Base-by-base conservation (phyloP, 2,113 vertebrate genomes). In the Sarotherodon lohbergeri region DNA sequence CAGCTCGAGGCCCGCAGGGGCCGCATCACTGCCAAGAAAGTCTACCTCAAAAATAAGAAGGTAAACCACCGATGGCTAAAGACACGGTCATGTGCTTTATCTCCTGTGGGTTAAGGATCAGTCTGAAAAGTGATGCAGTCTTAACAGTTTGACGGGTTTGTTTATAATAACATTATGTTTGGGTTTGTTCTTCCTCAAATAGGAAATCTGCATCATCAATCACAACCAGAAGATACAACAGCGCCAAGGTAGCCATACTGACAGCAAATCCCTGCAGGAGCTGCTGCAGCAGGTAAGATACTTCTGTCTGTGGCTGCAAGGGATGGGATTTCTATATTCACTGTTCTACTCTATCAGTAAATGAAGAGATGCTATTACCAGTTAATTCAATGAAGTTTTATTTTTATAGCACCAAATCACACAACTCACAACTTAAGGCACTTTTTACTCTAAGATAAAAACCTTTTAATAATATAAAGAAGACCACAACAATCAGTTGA, bases 1-100 rank as follows among this genome's bases (percentile, higher is more conserved):
- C 98, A 99, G 93, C 96, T 99, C 36, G 98, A 99, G 96, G 98
- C 98, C 79, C 97, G 97, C 29, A 95, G 98, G 82, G 98, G 98
- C 19, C 98, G 98, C 81, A 99, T 99, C 96, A 98, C 98, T 48
- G 97, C 98, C 93, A 99, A 99, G 96, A 99, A 98, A 96, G 98
- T 97, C 97, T 99, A 99, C 98, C 99, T 99, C 97, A 98, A 98
- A 96, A 99, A 98, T 94, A 99, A 99, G 96, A 99, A 99, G 98
- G 99, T 98, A 86, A 80, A 32, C 24, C 5, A 4, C 7, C 0
- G 7, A 12, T 2, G 48, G n/a, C 13, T 34, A 4, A 13, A 29
- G 12, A 59, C 17, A 11, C 24, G 13, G 24, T 11, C 22, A 4
- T 17, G 7, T 17, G 0, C 22, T 52, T 71, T 14, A n/a, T 52